A percentile compares a stretch with the other conserved stretches of the same genome.
phyloP scores from a whole-genome alignment of 2,113 vertebrate genomes.

The Orcinus orca region DNA sequence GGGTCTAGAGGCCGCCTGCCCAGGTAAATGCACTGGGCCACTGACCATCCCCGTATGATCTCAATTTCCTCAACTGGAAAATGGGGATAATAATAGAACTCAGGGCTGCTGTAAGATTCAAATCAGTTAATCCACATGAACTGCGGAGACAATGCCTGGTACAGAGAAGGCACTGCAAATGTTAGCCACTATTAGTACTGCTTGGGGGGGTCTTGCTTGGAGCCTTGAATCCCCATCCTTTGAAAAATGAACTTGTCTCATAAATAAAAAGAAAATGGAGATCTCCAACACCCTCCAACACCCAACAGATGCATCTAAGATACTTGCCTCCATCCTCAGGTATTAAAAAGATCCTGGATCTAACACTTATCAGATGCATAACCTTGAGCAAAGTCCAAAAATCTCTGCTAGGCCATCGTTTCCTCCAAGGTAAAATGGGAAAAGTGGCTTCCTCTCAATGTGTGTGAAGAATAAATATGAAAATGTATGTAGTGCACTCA shows the following conservation, averaged over 20 bases:
- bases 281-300: neutral
- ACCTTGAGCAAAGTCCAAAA: slow-evolving; percentile 21
- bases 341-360: neutral
- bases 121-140: neutral
- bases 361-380: neutral
- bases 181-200: neutral
- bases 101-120: neutral
- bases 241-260: neutral
- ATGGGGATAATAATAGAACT: neutral
- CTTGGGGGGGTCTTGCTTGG: neutral
- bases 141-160: neutral
- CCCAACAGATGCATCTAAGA: neutral
- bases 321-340: neutral
- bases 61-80: neutral
- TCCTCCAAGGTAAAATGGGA: neutral
- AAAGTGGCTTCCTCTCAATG: neutral
- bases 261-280: neutral
- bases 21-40: neutral
- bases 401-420: neutral
- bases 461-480: neutral
- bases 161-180: neutral
- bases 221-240: neutral
- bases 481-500: neutral
- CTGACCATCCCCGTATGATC: neutral
- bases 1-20: neutral